Evolutionary conservation across 2,797 vertebrate species (phyloP).

Genomic region (Muscicapa striata): DNA sequence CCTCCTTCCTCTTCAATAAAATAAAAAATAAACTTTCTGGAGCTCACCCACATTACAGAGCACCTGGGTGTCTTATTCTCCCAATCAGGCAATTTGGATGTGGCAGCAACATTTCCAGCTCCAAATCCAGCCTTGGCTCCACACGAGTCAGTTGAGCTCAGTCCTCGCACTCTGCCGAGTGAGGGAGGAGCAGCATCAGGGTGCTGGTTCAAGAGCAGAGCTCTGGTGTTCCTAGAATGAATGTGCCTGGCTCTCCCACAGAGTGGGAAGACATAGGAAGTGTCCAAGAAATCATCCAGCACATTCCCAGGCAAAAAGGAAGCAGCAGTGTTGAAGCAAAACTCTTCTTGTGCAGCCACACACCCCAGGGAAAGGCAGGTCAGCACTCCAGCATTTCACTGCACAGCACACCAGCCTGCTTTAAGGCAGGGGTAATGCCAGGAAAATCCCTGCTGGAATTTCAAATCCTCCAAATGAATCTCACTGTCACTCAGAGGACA

Average conservation of each 20-base stretch:
- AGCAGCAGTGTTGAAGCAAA: background rate
- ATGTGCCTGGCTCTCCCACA: background rate
- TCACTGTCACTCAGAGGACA: background rate
- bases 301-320: background rate
- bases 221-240: background rate
- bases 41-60: background rate
- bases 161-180: fast-evolving
- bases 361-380: background rate
- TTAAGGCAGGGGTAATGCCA: background rate
- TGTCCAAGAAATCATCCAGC: background rate
- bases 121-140: background rate
- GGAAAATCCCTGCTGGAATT: background rate
- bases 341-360: background rate
- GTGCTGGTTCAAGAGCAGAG: background rate
- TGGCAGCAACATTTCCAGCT: background rate
- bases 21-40: background rate
- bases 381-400: fast-evolving
- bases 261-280: background rate
- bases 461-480: background rate
- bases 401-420: background rate
- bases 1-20: background rate
- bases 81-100: background rate
- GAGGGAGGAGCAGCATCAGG: background rate
- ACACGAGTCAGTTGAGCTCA: fast-evolving
- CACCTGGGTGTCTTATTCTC: background rate